A percentile compares a stretch with the other conserved stretches of the same genome.
phyloP scores from a whole-genome alignment of 2,113 vertebrate species.

The Chunga burmeisteri region DNA sequence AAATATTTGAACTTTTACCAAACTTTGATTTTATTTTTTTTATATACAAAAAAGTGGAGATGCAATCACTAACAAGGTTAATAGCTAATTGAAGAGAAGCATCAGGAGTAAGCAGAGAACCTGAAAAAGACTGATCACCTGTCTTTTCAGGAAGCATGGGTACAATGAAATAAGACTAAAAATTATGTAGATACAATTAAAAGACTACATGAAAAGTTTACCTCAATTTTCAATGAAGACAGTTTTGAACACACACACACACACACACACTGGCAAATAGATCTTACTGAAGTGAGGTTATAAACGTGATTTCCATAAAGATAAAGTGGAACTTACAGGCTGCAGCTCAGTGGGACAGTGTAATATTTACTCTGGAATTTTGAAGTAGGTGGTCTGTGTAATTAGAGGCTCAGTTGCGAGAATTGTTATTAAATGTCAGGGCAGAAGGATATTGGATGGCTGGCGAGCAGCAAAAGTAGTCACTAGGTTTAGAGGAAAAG shows the following conservation, averaged over 20 bases:
- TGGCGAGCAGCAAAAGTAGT: background rate
- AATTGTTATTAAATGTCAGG: background rate
- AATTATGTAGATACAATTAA: background rate
- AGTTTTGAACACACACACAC: fast-evolving
- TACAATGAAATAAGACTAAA: background rate
- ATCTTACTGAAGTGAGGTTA: background rate
- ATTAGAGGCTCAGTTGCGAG: background rate
- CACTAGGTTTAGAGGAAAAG: background rate
- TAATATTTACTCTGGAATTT: background rate
- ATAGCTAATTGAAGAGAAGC: background rate
- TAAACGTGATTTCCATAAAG: background rate
- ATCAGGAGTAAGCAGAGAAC: background rate
- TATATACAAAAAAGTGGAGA: background rate
- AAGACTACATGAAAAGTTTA: background rate
- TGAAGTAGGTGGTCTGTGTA: background rate
- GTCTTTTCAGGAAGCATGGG: background rate
- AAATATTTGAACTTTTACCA: background rate
- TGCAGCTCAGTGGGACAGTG: background rate
- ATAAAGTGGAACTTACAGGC: background rate
- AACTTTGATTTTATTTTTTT: background rate
- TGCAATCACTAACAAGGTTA: background rate
- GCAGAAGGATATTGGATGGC: background rate
- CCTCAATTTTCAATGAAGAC: background rate
- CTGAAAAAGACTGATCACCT: background rate
- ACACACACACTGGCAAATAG: background rate